Base-by-base conservation (phyloP, 2,888 invertebrate species). In the Lasioglossum villosulum region DNA sequence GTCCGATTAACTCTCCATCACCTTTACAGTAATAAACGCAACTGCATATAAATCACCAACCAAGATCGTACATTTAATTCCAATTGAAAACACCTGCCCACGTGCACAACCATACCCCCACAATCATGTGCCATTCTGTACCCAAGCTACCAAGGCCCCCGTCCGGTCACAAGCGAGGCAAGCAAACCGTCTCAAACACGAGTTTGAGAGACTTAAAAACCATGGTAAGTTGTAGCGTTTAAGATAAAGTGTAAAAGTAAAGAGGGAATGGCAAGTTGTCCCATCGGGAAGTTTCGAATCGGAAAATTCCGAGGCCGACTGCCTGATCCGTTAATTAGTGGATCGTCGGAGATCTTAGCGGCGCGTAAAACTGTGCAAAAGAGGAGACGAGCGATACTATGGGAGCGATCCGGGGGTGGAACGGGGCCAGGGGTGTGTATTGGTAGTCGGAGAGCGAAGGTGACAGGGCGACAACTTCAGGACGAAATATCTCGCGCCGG, bases 401-500 rank as follows among this genome's bases (percentile, higher is more conserved):
- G 59, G 16, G 5, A 6, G 27, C 5, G 14, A 27, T 16, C 27
- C 45, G 12, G 12, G 12, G 59, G 27, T 27, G 12, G 6, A 66
- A 37, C 8, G 19, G 37, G 37, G 4, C 23, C 68, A 45, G 63
- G 16, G 84, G 30, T 45, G 73, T 71, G 75, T 42, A 73, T 81
- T 12, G 56, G 19, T 4, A 45, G 14, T 27, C 12, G 70, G 74
- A 5, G 66, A 81, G 79, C 68, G 79, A 75, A 83, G 48, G 48
- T 73, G 30, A 70, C 80, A 80, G 82, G 70, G 56, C 73, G 70
- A 70, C 30, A 12, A n/a, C n/a, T 66, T 48, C 75, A 30, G 75
- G 84, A 86, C 70, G 48, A 72, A 81, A 82, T 86, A 89, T 87
- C 82, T 84, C 83, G 80, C 75, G 78, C 81, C 80, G 85, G 56